A percentile compares a stretch with the other conserved stretches of the same genome.
Evolutionary conservation across 2,797 vertebrate genomes (phyloP).

Genomic region (Channallabes apus): DNA sequence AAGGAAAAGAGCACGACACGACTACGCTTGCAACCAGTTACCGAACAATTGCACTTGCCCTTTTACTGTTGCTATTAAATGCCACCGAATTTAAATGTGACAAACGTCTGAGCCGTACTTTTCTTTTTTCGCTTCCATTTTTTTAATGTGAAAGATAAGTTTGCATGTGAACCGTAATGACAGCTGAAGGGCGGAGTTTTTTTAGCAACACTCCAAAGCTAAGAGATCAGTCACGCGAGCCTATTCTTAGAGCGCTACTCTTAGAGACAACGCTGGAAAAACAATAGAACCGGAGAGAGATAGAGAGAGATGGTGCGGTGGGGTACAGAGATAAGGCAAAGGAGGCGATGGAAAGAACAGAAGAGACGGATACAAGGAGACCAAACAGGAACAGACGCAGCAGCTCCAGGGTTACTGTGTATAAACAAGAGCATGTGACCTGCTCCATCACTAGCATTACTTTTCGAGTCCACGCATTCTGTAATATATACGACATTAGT

Average conservation of each 20-base stretch:
- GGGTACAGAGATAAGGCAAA: background rate
- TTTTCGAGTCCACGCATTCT: background rate
- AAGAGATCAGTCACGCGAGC: slow-evolving; percentile 53
- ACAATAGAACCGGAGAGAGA: slow-evolving; percentile 10
- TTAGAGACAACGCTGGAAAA: background rate
- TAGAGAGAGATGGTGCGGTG: background rate
- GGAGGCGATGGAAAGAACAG: background rate
- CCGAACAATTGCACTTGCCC: slow-evolving; percentile 13
- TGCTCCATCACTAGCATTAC: background rate
- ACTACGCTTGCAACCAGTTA: background rate
- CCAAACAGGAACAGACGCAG: background rate
- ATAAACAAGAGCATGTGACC: background rate
- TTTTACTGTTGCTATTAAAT: slow-evolving; percentile 24
- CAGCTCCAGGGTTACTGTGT: background rate
- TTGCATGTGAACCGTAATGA: slow-evolving; percentile 54
- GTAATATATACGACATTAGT: background rate
- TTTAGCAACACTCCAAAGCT: slow-evolving; percentile 41
- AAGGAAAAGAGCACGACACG: background rate
- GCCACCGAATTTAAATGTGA: slow-evolving; percentile 23
- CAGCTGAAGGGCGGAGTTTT: slow-evolving; percentile 50
- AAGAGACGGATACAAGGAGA: background rate
- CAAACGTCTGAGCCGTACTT: background rate
- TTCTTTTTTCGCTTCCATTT: background rate
- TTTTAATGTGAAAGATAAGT: slow-evolving; percentile 36
- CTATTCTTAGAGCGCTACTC: slow-evolving; percentile 44